Evolutionary conservation across 2,113 vertebrate species (phyloP).

Genomic region (Ctenodactylus gundi): DNA sequence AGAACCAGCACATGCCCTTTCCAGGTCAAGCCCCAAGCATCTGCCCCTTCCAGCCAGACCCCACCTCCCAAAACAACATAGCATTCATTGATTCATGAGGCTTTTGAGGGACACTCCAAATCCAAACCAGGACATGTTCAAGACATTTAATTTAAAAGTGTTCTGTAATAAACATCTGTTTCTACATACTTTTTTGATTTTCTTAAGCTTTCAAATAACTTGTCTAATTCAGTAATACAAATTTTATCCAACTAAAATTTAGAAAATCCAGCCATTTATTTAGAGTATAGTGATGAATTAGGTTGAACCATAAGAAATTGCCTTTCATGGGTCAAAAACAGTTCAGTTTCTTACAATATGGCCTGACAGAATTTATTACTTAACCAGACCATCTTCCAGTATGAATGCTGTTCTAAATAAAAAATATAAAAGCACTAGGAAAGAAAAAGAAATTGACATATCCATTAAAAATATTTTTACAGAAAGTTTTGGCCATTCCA

Average conservation of each 20-base stretch:
- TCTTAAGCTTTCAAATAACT: slow-evolving; percentile 49
- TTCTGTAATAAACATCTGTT: slow-evolving; percentile 55
- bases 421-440: neutral
- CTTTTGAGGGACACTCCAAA: too few relatives aligned
- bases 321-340: neutral
- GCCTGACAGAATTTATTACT: neutral
- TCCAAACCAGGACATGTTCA: too few relatives aligned
- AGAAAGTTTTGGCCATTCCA: neutral
- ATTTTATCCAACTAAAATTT: slow-evolving; percentile 4
- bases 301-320: slow-evolving; percentile 1
- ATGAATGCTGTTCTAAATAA: neutral
- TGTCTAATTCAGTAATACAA: neutral
- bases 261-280: neutral
- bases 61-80: too few relatives aligned
- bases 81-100: too few relatives aligned
- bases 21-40: too few relatives aligned
- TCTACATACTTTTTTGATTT: slow-evolving; percentile 20
- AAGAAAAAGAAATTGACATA: neutral
- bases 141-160: neutral
- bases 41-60: too few relatives aligned
- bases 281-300: too few relatives aligned
- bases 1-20: too few relatives aligned
- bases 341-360: neutral
- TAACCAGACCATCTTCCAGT: neutral
- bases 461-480: neutral